Conservation (phyloP, 1,140 invertebrate genomes). For the Venturia canescens region DNA sequence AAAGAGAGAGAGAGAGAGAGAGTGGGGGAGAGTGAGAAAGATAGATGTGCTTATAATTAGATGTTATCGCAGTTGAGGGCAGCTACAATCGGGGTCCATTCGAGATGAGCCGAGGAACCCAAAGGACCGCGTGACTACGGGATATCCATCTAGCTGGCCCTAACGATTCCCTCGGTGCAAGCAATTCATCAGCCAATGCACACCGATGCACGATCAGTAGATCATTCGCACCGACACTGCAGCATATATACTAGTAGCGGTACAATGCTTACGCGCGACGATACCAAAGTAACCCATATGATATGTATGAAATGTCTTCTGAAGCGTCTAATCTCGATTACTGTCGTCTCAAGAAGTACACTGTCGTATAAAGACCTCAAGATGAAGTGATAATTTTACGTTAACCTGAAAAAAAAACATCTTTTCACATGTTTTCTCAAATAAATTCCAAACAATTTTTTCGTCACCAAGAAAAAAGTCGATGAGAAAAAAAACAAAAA, state of each 20-base stretch:
- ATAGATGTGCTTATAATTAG: background rate
- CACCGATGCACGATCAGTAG: constrained; percentile 33
- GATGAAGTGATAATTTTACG: too few species aligned
- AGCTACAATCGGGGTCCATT: constrained; percentile 69
- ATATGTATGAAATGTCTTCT: background rate
- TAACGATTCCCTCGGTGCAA: constrained; percentile 70
- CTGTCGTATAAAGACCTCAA: too few species aligned
- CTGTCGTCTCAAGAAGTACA: background rate
- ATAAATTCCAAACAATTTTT: too few species aligned
- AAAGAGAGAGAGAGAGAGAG: background rate
- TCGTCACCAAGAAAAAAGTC: too few species aligned
- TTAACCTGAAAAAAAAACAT: too few species aligned
- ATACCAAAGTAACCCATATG: constrained; percentile 3
- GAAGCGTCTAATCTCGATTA: too few species aligned
- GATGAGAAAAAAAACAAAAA: too few species aligned
- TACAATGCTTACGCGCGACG: background rate
- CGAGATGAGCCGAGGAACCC: constrained; percentile 30
- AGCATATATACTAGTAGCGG: background rate
- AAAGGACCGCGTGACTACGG: constrained; percentile 43
- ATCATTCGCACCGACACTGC: constrained; percentile 2
- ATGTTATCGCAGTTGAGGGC: constrained; percentile 2
- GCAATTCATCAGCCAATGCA: constrained; percentile 68
- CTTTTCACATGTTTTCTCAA: too few species aligned
- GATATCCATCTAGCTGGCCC: constrained; percentile 70
- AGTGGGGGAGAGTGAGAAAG: background rate